Evolutionary conservation across 1,140 invertebrate genomes (phyloP).

Genomic region (Ips nitidus): DNA sequence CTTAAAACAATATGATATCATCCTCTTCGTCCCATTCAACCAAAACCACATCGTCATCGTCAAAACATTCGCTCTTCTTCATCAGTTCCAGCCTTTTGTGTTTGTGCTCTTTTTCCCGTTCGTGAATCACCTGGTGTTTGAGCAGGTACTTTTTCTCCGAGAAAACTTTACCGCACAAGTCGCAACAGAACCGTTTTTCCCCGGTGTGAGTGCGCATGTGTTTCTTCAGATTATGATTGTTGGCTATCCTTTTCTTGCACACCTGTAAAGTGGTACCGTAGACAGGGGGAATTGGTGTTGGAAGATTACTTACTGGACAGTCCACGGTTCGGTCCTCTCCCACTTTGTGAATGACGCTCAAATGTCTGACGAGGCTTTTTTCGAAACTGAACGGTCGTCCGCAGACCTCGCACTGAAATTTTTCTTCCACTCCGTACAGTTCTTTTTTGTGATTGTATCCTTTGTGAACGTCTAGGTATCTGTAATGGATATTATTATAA

Average conservation of each 20-base stretch:
- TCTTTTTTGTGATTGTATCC: constrained; percentile 43
- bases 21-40: not conserved
- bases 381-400: constrained; percentile 43
- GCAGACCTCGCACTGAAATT: constrained; percentile 41
- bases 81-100: not conserved
- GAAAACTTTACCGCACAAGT: constrained; percentile 72
- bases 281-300: not conserved
- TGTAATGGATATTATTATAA: constrained; percentile 4
- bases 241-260: constrained; percentile 45
- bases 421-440: constrained; percentile 39
- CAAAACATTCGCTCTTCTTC: not conserved
- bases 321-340: constrained; percentile 38
- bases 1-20: not conserved
- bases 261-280: constrained; percentile 21
- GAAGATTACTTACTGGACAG: constrained; percentile 32
- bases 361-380: constrained; percentile 41
- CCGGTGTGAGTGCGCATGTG: constrained; percentile 75
- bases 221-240: constrained; percentile 43
- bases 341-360: constrained; percentile 42
- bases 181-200: constrained; percentile 78
- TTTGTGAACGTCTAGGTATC: constrained; percentile 50
- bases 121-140: constrained; percentile 32
- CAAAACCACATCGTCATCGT: not conserved
- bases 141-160: constrained; percentile 60
- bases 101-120: constrained; percentile 11